These are phyloP conservation scores for Mesoligia furuncula DNA, from an alignment of 2,888 invertebrate species.

Conservation along the genomic window DNA sequence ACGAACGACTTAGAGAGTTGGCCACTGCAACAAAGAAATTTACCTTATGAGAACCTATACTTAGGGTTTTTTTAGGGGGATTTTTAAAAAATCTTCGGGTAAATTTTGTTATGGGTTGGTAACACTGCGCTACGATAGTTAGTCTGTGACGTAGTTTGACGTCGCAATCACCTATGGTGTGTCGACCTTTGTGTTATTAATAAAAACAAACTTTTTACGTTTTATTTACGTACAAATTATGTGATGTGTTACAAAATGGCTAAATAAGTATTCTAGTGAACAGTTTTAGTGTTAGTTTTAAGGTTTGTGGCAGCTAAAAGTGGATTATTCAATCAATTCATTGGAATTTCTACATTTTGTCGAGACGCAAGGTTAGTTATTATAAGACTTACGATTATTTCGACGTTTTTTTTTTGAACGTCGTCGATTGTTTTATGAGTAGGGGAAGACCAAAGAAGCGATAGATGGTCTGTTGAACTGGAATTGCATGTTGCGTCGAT, in stretches of 20 bases:
- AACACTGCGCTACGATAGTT: too few relatives aligned
- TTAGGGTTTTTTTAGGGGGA: too few relatives aligned
- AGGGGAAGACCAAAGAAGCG: neutral
- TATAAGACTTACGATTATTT: neutral
- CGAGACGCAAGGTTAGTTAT: constrained; percentile 19
- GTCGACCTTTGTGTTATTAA: neutral
- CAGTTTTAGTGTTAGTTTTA: constrained; percentile 19
- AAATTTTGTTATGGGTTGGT: too few relatives aligned
- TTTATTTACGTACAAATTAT: constrained; percentile 1
- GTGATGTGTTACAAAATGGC: constrained; percentile 25
- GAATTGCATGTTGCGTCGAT: neutral
- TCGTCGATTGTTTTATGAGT: neutral
- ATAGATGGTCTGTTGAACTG: neutral
- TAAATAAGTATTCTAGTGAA: constrained; percentile 7
- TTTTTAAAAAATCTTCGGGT: too few relatives aligned
- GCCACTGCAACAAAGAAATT: too few relatives aligned
- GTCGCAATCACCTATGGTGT: constrained; percentile 2
- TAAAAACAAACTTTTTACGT: constrained; percentile 46
- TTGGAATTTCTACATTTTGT: constrained; percentile 32
- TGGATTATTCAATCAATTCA: constrained; percentile 8
- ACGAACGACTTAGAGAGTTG: too few relatives aligned
- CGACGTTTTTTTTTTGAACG: neutral
- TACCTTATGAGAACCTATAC: too few relatives aligned
- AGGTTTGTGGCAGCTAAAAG: constrained; percentile 21
- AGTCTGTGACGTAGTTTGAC: constrained; percentile 50